Percentiles rank a stretch among this genome's conserved stretches.
These are phyloP conservation scores for Epicampocera succincta DNA, from an alignment of 2,888 invertebrate genomes.

Conservation along the genomic window DNA sequence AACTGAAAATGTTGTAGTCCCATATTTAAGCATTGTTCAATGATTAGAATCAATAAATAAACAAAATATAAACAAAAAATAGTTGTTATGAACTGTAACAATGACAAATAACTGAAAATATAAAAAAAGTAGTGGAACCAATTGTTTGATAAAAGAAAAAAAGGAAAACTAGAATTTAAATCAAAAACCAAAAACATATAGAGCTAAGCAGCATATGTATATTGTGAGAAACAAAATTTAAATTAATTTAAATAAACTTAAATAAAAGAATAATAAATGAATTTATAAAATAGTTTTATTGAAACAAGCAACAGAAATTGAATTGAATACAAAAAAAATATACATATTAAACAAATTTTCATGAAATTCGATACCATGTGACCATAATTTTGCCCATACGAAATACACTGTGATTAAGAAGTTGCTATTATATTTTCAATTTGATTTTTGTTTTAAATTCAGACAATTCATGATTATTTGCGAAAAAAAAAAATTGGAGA, in stretches of 20 bases:
- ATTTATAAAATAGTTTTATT: background rate
- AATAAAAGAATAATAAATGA: background rate
- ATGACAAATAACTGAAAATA: slow-evolving; percentile 68
- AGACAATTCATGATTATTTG: too few species aligned
- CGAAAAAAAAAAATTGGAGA: too few species aligned
- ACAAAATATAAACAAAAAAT: slow-evolving; percentile 25
- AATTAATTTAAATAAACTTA: background rate
- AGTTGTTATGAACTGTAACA: slow-evolving; percentile 50
- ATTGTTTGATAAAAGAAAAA: slow-evolving; percentile 74
- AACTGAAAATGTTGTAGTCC: slow-evolving; percentile 69
- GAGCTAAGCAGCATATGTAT: too few species aligned
- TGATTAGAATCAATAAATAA: slow-evolving; percentile 62
- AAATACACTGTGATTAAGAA: too few species aligned
- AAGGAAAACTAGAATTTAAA: background rate
- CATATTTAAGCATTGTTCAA: slow-evolving; percentile 67
- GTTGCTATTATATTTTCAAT: too few species aligned
- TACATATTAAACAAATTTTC: too few species aligned
- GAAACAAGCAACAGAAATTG: background rate
- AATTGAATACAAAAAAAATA: too few species aligned
- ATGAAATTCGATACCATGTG: too few species aligned
- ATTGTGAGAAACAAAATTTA: background rate
- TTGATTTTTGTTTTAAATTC: too few species aligned
- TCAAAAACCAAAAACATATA: too few species aligned
- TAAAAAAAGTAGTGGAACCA: slow-evolving; percentile 77
- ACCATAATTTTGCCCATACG: too few species aligned